These are phyloP conservation scores for Agrotis segetum DNA, from an alignment of 2,888 invertebrate species.

Conservation along the genomic window DNA sequence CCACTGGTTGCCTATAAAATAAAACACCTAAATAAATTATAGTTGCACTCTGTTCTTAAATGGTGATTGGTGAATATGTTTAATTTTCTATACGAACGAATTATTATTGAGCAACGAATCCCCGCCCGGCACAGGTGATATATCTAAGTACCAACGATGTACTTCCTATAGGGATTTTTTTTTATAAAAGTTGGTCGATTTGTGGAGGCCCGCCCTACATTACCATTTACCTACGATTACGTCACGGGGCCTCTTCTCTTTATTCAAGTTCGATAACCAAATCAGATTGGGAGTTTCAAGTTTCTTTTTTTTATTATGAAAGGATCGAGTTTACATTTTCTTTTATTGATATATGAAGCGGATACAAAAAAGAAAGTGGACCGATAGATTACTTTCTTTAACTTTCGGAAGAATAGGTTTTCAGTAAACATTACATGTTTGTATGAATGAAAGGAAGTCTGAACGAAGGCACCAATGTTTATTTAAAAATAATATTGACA, in stretches of 20 bases:
- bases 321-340: constrained; percentile 10
- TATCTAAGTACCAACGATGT: neutral
- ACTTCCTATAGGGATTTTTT: constrained; percentile 41
- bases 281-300: constrained; percentile 14
- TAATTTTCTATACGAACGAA: neutral
- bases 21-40: too few species aligned
- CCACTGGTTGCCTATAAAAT: too few species aligned
- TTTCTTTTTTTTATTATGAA: constrained; percentile 18
- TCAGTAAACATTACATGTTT: neutral
- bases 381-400: neutral
- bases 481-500: constrained; percentile 2
- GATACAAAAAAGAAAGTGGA: constrained; percentile 12
- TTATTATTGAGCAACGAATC: neutral
- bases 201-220: constrained; percentile 45
- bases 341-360: constrained; percentile 17
- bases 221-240: constrained; percentile 44
- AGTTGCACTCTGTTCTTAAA: too few species aligned
- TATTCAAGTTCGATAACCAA: constrained; percentile 6
- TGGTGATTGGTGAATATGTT: neutral
- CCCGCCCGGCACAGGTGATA: neutral
- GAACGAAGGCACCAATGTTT: neutral
- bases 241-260: constrained; percentile 20
- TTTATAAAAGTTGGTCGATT: constrained; percentile 66
- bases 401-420: neutral
- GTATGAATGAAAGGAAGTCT: neutral